phyloP scores from a whole-genome alignment of 1,140 invertebrate genomes.

The Acromyrmex heyeri region DNA sequence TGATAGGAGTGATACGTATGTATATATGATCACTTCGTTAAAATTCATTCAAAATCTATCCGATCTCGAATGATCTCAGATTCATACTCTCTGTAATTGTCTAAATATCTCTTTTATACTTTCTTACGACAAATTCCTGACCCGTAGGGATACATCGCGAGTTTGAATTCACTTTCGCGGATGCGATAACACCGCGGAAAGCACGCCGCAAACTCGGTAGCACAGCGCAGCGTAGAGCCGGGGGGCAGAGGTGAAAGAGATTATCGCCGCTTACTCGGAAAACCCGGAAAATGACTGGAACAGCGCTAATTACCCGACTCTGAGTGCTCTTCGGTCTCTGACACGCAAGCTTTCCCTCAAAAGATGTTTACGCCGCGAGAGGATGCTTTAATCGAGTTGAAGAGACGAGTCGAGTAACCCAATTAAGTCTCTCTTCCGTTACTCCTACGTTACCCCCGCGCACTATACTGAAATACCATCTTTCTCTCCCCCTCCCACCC shows the following conservation, averaged over 20 bases:
- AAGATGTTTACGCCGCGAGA: conserved; percentile 81
- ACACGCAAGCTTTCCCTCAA: conserved; percentile 76
- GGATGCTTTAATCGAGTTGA: conserved; percentile 82
- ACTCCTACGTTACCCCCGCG: conserved; percentile 62
- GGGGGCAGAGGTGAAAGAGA: conserved; percentile 59
- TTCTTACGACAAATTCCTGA: too few species aligned
- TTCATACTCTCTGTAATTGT: neutral
- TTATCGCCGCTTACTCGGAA: conserved; percentile 74
- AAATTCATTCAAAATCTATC: neutral
- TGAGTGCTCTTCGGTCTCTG: conserved; percentile 76
- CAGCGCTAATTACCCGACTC: conserved; percentile 78
- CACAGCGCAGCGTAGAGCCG: neutral
- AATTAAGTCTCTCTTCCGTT: conserved; percentile 79
- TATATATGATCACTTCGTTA: neutral
- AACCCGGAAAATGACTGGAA: conserved; percentile 76
- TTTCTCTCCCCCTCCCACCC: neutral
- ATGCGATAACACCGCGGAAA: conserved; percentile 24
- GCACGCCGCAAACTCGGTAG: conserved; percentile 1
- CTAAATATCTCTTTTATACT: too few species aligned
- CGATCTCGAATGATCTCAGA: neutral
- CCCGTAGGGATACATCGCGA: neutral
- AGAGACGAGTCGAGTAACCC: conserved; percentile 80
- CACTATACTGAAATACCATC: conserved; percentile 41
- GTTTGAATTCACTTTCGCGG: conserved; percentile 35
- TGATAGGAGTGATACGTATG: too few species aligned